These are phyloP conservation scores for Catamblyrhynchus diadema DNA, from an alignment of 2,797 vertebrate species.

Conservation along the genomic window DNA sequence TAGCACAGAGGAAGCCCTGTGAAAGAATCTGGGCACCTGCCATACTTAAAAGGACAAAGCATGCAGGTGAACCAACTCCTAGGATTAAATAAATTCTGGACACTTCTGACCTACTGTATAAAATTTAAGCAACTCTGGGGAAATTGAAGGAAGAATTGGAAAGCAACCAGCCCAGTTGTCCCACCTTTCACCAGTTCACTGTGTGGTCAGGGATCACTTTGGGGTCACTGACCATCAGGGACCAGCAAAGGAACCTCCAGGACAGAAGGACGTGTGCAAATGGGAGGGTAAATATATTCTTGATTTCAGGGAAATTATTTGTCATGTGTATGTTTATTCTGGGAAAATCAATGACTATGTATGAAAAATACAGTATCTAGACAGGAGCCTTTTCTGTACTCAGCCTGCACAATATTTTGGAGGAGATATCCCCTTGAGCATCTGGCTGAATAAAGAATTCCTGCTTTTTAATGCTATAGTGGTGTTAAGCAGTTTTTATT, in stretches of 20 bases:
- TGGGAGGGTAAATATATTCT: neutral
- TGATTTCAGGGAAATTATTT: neutral
- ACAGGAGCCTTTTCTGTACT: neutral
- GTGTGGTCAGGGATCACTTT: neutral
- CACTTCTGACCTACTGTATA: neutral
- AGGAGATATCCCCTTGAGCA: neutral
- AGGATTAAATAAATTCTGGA: neutral
- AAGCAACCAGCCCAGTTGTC: neutral
- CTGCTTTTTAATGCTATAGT: neutral
- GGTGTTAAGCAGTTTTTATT: neutral
- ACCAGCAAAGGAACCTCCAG: neutral
- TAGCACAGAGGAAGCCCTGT: neutral
- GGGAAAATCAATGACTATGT: neutral
- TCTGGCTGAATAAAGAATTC: neutral
- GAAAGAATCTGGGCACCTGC: neutral
- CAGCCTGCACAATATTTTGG: neutral
- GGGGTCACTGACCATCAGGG: neutral
- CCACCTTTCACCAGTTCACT: neutral
- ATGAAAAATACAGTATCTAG: neutral
- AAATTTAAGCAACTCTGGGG: neutral
- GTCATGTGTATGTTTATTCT: neutral
- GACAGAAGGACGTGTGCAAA: accelerated
- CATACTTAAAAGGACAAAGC: neutral
- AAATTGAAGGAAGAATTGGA: neutral
- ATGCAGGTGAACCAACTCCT: neutral